Evolutionary conservation across 2,888 invertebrate genomes (phyloP).

Genomic region (Lithophane leautieri): DNA sequence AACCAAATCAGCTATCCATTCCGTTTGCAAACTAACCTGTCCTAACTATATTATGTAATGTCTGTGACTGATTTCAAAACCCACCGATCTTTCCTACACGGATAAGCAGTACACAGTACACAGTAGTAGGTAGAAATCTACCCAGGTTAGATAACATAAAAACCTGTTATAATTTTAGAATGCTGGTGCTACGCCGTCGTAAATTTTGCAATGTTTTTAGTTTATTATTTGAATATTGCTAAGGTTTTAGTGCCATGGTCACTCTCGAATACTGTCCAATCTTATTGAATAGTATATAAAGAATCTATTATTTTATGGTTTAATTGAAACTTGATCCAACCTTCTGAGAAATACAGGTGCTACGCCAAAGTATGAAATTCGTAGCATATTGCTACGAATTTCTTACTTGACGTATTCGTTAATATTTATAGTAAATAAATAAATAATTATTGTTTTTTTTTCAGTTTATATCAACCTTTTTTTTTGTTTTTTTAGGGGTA

Average conservation of each 20-base stretch:
- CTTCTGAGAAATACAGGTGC: background rate
- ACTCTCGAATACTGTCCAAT: too few relatives aligned
- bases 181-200: background rate
- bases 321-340: background rate
- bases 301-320: background rate
- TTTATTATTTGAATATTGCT: background rate
- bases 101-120: background rate
- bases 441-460: background rate
- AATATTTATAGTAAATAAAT: background rate
- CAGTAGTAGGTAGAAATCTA: background rate
- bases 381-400: constrained; percentile 1
- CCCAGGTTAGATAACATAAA: too few relatives aligned
- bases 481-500: too few relatives aligned
- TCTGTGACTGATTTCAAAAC: background rate
- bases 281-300: background rate
- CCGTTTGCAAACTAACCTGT: background rate
- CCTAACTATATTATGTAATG: too few relatives aligned
- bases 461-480: too few relatives aligned
- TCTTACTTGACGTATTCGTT: background rate
- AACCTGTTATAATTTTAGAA: background rate
- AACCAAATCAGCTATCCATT: background rate
- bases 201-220: background rate
- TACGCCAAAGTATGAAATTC: background rate
- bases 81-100: background rate
- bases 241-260: background rate